A percentile compares a stretch with the other conserved stretches of the same genome.
Evolutionary conservation across 2,113 vertebrate species (phyloP).

Genomic region (Beaufortia kweichowensis): DNA sequence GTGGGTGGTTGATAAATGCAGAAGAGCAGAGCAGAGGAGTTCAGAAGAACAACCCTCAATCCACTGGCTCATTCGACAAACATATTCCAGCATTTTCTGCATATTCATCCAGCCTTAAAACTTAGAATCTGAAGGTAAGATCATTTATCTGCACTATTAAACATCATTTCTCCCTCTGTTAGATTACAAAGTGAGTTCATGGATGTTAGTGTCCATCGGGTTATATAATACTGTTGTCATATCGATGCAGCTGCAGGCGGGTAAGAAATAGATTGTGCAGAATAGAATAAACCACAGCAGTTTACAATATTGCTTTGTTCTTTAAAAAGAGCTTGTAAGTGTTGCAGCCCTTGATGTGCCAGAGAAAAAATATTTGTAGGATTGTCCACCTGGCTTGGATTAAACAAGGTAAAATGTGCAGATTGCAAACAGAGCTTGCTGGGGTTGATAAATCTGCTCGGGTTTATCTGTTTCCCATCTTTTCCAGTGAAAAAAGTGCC

Average conservation of each 20-base stretch:
- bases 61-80: conserved; percentile 24
- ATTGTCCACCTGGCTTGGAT: neutral
- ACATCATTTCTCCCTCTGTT: neutral
- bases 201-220: neutral
- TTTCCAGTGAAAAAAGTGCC: neutral
- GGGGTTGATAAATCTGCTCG: neutral
- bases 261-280: neutral
- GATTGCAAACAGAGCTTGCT: neutral
- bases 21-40: conserved; percentile 7
- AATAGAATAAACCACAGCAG: neutral
- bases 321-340: neutral
- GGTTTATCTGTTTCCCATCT: neutral
- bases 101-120: conserved; percentile 6
- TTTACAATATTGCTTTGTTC: neutral
- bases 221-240: conserved; percentile 40
- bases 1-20: conserved; percentile 57
- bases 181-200: neutral
- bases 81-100: conserved; percentile 18
- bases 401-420: neutral
- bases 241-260: neutral
- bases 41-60: conserved; percentile 25
- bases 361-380: neutral
- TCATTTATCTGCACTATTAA: neutral
- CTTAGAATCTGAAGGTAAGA: conserved; percentile 47
- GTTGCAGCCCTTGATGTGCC: neutral